These are phyloP conservation scores for Rhyzopertha dominica DNA, from an alignment of 1,140 invertebrate species.

Conservation along the genomic window DNA sequence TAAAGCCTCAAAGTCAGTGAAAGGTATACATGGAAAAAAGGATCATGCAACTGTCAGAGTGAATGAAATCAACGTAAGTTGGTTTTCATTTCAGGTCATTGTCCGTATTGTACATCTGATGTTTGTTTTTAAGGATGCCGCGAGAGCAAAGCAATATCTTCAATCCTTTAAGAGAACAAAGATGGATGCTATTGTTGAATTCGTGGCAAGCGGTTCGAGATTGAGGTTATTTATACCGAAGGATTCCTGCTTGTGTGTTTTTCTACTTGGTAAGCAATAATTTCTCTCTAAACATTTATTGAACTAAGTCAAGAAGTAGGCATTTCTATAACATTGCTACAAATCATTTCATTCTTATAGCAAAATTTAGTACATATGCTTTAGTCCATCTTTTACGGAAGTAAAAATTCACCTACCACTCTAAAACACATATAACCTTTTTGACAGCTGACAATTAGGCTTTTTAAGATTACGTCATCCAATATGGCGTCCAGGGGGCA, in stretches of 20 bases:
- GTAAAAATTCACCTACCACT: no score
- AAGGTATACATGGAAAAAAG: conserved; percentile 84
- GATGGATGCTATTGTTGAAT: conserved; percentile 90
- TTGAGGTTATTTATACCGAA: conserved; percentile 90
- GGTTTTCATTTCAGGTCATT: conserved; percentile 9
- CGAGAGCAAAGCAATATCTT: conserved; percentile 87
- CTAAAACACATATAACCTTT: no score
- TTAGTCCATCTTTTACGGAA: no score
- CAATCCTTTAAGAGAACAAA: conserved; percentile 85
- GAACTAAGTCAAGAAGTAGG: no score
- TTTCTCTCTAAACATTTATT: conserved; percentile 1
- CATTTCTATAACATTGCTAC: no score
- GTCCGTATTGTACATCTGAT: no score
- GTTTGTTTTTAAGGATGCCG: conserved; percentile 54
- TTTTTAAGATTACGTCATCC: no score
- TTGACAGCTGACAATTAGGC: no score
- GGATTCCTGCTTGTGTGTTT: conserved; percentile 92
- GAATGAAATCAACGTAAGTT: conserved; percentile 76
- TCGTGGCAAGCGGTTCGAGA: conserved; percentile 90
- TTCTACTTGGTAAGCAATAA: conserved; percentile 71
- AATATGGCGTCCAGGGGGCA: no score
- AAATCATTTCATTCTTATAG: no score
- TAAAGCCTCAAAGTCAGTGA: conserved; percentile 80
- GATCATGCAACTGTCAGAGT: conserved; percentile 77
- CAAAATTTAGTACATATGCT: no score